Base-by-base conservation (phyloP, 2,888 invertebrate genomes). In the Silvanus unidentatus region DNA sequence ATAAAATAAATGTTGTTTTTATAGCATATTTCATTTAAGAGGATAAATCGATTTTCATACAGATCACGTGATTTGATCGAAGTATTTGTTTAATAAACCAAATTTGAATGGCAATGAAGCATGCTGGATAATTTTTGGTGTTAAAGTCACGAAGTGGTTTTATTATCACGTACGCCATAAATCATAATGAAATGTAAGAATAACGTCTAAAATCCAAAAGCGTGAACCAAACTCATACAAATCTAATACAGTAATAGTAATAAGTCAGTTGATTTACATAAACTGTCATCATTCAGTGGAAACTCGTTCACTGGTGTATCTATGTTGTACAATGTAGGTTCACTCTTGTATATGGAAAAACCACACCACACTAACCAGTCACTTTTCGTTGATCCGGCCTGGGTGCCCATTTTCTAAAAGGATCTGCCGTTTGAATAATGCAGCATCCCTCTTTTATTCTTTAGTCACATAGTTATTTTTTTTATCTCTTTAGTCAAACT, bases 201-300 rank as follows among this genome's bases (percentile, higher is more conserved):
- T 39, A 37, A 47, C 41, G 43, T 46, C 43, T 29, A 15, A 39
- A 40, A 43, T 43, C 45, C 39, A 34, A 49, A 30, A 49, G 49
- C 47, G 51, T 36, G 49, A 53, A 48, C 49, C 47, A 38, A 45
- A 52, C 48, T 52, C 52, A 50, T 48, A 54, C 54, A 54, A 56
- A 56, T 55, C 51, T 55, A 49, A 57, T 50, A 53, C 8, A 22
- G 22, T 22, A 56, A 60, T 22, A 22, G 22, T 22, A 56, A 60
- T 60, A 57, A 58, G 53, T 58, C 60, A 53, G 50, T 50, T 52
- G 55, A 58, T 60, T 58, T 60, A 55, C 58, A 60, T 60, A 57
- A n/a, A 55, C 52, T 56, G 57, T 55, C 56, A 51, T 50, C 54
- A 40, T 41, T 22, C 22, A 22, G 49, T 45, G 44, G 44, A 52